Conservation (phyloP, 2,888 invertebrate species). For the Hermodice carunculata region DNA sequence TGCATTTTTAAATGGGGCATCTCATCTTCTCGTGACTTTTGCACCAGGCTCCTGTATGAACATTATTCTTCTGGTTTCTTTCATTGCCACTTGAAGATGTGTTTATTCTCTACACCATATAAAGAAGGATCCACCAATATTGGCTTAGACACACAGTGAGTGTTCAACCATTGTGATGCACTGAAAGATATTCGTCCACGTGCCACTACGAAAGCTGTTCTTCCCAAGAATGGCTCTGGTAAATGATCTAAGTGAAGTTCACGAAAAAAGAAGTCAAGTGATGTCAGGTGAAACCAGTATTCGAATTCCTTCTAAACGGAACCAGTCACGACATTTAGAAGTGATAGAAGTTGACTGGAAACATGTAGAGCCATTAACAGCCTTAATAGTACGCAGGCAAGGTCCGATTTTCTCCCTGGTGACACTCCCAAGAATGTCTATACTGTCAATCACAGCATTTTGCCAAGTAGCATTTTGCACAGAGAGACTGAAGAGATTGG, state of each 20-base stretch:
- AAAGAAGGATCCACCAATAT: constrained; percentile 24
- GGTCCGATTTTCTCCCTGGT: neutral
- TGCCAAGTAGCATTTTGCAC: neutral
- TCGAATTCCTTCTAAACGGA: no score
- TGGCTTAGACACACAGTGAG: constrained; percentile 32
- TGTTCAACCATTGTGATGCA: constrained; percentile 34
- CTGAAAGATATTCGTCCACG: constrained; percentile 32
- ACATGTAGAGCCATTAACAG: constrained; percentile 12
- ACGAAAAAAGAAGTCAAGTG: no score
- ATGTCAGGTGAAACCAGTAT: no score
- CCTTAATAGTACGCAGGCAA: constrained; percentile 17
- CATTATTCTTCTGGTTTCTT: constrained; percentile 28
- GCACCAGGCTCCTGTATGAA: constrained; percentile 18
- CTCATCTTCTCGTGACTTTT: constrained; percentile 34
- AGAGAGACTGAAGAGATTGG: neutral
- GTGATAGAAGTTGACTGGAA: constrained; percentile 15
- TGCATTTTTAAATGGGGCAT: constrained; percentile 39
- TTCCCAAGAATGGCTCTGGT: constrained; percentile 30
- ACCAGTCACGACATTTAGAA: no score
- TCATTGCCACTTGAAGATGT: constrained; percentile 26
- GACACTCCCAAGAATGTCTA: neutral
- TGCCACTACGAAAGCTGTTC: constrained; percentile 24
- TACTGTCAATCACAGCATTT: neutral
- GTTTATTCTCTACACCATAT: constrained; percentile 28
- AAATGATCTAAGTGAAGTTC: constrained; percentile 5